Percentiles rank a stretch among this genome's conserved stretches.
Conservation (phyloP, 2,797 vertebrate species). For the Poecilia picta region DNA sequence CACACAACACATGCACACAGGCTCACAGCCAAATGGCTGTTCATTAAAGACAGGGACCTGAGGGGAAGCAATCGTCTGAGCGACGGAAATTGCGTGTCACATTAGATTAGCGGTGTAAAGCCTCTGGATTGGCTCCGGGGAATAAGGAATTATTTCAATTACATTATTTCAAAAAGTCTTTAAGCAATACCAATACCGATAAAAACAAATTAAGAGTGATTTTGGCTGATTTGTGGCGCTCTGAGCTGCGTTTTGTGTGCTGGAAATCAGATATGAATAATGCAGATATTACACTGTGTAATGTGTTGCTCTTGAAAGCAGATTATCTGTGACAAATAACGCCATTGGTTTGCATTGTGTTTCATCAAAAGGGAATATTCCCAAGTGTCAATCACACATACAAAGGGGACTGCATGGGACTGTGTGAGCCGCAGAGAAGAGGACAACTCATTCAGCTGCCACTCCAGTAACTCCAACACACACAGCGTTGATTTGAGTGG, state of each 20-base stretch:
- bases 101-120: conserved; percentile 82
- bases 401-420: conserved; percentile 16
- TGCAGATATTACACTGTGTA: conserved; percentile 70
- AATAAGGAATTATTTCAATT: conserved; percentile 84
- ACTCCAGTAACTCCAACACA: conserved; percentile 18
- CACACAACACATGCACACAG: conserved; percentile 43
- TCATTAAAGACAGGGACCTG: conserved; percentile 84
- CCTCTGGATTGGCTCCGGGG: conserved; percentile 80
- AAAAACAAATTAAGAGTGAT: conserved; percentile 84
- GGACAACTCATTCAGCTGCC: conserved; percentile 55
- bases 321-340: conserved; percentile 79
- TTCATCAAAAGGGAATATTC: conserved; percentile 78
- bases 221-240: conserved; percentile 77
- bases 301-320: conserved; percentile 72
- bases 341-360: conserved; percentile 73
- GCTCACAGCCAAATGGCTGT: conserved; percentile 82
- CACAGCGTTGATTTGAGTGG: conserved; percentile 3
- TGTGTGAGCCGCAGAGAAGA: conserved; percentile 30
- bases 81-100: conserved; percentile 84
- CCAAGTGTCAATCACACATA: conserved; percentile 66
- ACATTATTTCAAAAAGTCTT: conserved; percentile 84
- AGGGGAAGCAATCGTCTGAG: conserved; percentile 83
- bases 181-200: conserved; percentile 83
- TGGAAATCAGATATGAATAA: conserved; percentile 77
- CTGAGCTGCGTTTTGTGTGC: conserved; percentile 70